phyloP scores from a whole-genome alignment of 2,113 vertebrate genomes.

The Sylvietta virens region DNA sequence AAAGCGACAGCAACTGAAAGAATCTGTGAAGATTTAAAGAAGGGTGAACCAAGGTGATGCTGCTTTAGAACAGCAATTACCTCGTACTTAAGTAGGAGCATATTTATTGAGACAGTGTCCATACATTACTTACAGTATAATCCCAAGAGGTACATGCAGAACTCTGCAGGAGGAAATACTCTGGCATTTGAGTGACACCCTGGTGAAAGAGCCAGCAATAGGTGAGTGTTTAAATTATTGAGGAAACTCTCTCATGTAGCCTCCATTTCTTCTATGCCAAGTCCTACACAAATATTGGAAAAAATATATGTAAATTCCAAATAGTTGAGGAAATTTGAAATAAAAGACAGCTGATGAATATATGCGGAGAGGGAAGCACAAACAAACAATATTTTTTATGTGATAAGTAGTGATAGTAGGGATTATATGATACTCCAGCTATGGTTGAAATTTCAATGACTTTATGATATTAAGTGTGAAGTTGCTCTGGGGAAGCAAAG shows the following conservation, averaged over 20 bases:
- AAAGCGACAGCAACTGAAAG: not conserved
- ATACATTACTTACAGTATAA: not conserved
- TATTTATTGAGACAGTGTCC: not conserved
- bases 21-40: not conserved
- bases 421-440: not conserved
- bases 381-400: not conserved
- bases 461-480: not conserved
- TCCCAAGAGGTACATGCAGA: not conserved
- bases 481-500: not conserved
- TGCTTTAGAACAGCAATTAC: not conserved
- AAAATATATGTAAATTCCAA: not conserved
- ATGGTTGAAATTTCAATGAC: not conserved
- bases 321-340: not conserved
- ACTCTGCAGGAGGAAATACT: not conserved
- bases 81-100: not conserved
- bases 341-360: not conserved
- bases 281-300: not conserved
- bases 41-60: not conserved
- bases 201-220: not conserved
- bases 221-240: not conserved
- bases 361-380: not conserved
- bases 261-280: not conserved
- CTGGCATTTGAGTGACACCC: not conserved
- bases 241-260: not conserved
- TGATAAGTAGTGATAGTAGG: not conserved